A percentile compares a stretch with the other conserved stretches of the same genome.
phyloP scores from a whole-genome alignment of 2,797 vertebrate species.

The Eulemur rubriventer region DNA sequence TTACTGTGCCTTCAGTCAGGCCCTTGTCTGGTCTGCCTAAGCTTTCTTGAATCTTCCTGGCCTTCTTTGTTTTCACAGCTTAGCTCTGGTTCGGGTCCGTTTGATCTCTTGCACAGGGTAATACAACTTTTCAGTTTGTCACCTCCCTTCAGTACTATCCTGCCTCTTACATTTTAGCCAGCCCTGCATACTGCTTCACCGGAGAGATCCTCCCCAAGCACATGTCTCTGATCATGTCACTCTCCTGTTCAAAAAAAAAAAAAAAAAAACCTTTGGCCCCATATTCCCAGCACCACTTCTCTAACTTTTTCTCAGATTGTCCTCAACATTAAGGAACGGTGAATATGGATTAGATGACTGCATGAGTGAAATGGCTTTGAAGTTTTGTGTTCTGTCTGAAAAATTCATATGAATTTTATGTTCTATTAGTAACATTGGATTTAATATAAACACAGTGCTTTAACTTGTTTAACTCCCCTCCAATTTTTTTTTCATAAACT shows the following conservation, averaged over 20 bases:
- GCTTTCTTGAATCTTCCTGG: background rate
- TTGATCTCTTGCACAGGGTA: background rate
- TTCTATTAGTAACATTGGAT: background rate
- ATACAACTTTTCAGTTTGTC: background rate
- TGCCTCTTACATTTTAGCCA: background rate
- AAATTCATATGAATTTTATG: background rate
- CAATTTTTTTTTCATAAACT: background rate
- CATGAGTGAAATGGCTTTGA: constrained; percentile 9
- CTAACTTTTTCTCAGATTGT: background rate
- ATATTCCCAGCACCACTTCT: background rate
- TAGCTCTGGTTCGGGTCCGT: background rate
- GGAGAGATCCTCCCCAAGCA: background rate
- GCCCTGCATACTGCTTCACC: background rate
- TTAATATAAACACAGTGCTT: constrained; percentile 27
- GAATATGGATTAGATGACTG: background rate
- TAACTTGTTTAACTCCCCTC: background rate
- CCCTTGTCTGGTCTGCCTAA: background rate
- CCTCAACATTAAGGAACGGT: background rate
- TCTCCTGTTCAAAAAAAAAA: background rate
- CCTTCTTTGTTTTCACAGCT: background rate
- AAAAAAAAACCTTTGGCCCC: background rate
- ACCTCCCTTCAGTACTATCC: background rate
- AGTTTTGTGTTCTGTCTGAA: background rate
- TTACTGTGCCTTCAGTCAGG: background rate
- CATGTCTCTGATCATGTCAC: background rate